Evolutionary conservation across 1,140 invertebrate genomes (phyloP).

Genomic region (Drosophila malerkotliana): DNA sequence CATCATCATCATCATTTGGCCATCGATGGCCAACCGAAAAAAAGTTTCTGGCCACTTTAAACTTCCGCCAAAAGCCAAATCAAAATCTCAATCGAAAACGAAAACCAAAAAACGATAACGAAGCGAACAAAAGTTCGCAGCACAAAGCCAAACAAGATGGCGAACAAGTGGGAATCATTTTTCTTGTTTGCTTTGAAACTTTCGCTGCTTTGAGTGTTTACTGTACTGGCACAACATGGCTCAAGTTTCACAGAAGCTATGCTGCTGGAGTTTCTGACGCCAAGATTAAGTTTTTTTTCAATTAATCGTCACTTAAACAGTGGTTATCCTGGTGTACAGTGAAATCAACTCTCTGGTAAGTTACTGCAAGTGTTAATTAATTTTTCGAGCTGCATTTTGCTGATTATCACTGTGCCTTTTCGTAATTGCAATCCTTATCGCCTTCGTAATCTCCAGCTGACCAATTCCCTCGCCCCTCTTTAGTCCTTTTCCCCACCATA

Average conservation of each 20-base stretch:
- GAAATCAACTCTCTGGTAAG: neutral
- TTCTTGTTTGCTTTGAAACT: constrained; percentile 29
- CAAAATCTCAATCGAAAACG: neutral
- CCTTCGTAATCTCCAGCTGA: constrained; percentile 21
- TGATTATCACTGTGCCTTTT: neutral
- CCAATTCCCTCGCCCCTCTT: neutral
- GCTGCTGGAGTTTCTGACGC: neutral
- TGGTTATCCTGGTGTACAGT: neutral
- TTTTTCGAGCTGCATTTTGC: neutral
- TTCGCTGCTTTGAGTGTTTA: constrained; percentile 38
- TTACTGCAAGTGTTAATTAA: neutral
- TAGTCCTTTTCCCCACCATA: neutral
- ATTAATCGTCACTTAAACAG: constrained; percentile 30
- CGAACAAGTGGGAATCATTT: constrained; percentile 38
- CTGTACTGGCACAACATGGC: constrained; percentile 37
- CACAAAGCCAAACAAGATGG: constrained; percentile 37
- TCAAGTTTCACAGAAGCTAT: constrained; percentile 18
- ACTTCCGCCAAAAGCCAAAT: constrained; percentile 12
- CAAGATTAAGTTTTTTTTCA: constrained; percentile 23
- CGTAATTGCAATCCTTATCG: constrained; percentile 42
- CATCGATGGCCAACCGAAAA: neutral
- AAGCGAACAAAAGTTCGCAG: constrained; percentile 11
- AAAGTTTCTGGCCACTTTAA: constrained; percentile 16
- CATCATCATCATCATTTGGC: neutral
- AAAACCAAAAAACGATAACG: neutral